These are phyloP conservation scores for Caenorhabditis uteleia DNA, from an alignment of 2,888 invertebrate species.

Conservation along the genomic window DNA sequence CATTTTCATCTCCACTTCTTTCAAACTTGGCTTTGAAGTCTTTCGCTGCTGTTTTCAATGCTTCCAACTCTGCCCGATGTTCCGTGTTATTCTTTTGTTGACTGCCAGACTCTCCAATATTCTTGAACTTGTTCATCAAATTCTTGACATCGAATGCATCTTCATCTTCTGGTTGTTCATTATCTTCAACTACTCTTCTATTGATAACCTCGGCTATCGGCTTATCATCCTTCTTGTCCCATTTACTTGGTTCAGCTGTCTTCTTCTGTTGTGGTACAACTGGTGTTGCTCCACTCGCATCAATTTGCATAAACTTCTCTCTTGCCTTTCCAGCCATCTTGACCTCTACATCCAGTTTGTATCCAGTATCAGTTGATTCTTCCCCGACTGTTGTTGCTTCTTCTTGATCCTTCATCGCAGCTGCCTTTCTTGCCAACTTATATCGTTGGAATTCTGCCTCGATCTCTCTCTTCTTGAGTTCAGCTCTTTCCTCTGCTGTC, in stretches of 20 bases:
- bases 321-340: constrained; percentile 82
- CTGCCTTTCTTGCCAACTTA: constrained; percentile 64
- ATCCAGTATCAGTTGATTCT: constrained; percentile 25
- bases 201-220: constrained; percentile 66
- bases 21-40: constrained; percentile 69
- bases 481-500: constrained; percentile 66
- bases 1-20: constrained; percentile 68
- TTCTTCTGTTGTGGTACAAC: constrained; percentile 42
- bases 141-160: constrained; percentile 68
- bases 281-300: constrained; percentile 74
- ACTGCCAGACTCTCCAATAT: constrained; percentile 53
- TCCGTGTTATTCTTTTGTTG: constrained; percentile 40
- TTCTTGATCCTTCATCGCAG: constrained; percentile 39
- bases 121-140: constrained; percentile 70
- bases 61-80: constrained; percentile 50
- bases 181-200: constrained; percentile 45
- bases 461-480: constrained; percentile 65
- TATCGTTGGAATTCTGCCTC: constrained; percentile 67
- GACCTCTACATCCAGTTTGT: constrained; percentile 61
- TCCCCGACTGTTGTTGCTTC: constrained; percentile 16
- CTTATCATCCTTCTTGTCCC: constrained; percentile 64
- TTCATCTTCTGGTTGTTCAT: constrained; percentile 54
- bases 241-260: constrained; percentile 56
- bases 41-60: constrained; percentile 54
- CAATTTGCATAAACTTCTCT: constrained; percentile 86